Conservation (phyloP, 92 coral and sea anemone genomes). For the Pocillopora meandrina region DNA sequence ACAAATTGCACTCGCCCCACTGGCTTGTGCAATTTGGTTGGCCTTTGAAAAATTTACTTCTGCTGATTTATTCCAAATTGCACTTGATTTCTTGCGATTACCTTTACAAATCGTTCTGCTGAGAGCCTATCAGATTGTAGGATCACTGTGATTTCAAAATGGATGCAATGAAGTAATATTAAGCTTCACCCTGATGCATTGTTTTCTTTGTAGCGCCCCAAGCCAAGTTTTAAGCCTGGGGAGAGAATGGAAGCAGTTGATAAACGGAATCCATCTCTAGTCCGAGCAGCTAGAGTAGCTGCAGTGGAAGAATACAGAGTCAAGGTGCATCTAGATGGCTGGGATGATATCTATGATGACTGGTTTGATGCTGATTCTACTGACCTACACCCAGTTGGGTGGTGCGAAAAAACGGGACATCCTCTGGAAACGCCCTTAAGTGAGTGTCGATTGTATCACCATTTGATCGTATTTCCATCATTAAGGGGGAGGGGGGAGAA, state of each 20-base stretch:
- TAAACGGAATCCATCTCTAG: constrained; percentile 90
- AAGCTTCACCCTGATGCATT: background rate
- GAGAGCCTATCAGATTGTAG: no score
- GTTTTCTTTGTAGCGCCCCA: constrained; percentile 61
- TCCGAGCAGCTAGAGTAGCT: constrained; percentile 86
- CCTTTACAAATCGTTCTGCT: no score
- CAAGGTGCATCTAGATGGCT: constrained; percentile 91
- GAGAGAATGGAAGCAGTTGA: constrained; percentile 96
- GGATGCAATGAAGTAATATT: background rate
- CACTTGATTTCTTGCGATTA: no score
- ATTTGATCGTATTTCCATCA: no score
- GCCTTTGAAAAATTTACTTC: no score
- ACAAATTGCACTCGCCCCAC: no score
- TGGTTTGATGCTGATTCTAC: constrained; percentile 95
- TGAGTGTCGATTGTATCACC: constrained; percentile 5
- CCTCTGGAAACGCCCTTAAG: constrained; percentile 98
- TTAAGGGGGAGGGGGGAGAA: no score
- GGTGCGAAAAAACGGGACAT: constrained; percentile 91
- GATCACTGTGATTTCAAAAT: no score
- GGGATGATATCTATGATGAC: constrained; percentile 98
- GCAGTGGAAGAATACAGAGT: constrained; percentile 77
- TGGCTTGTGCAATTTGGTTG: no score
- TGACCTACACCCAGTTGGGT: constrained; percentile 90
- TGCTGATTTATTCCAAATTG: no score
- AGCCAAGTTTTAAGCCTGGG: constrained; percentile 73